phyloP scores from a whole-genome alignment of 2,113 vertebrate genomes.

The Rhinoptilus africanus region DNA sequence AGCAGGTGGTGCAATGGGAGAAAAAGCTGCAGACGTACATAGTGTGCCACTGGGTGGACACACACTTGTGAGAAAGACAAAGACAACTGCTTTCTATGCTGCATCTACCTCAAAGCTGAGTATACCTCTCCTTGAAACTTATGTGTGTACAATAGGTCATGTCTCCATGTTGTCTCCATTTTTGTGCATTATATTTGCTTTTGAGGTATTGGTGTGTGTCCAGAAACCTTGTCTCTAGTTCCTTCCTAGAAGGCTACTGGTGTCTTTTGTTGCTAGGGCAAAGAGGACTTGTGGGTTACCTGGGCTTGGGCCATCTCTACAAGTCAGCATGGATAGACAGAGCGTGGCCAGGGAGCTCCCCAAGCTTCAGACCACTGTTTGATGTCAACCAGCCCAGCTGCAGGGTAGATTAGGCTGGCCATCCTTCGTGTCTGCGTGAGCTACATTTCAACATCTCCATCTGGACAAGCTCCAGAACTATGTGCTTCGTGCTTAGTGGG shows the following conservation, averaged over 20 bases:
- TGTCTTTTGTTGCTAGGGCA: background rate
- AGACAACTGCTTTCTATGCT: background rate
- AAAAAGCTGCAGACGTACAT: background rate
- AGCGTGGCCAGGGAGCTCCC: background rate
- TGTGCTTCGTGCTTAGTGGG: background rate
- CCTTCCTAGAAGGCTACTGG: background rate
- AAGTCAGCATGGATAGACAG: background rate
- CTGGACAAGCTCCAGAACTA: background rate
- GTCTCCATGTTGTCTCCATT: background rate
- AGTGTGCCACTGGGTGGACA: rapidly evolving
- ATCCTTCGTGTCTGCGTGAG: rapidly evolving
- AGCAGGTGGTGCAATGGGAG: background rate
- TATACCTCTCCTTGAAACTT: background rate
- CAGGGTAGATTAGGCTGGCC: background rate
- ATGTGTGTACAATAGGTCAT: background rate
- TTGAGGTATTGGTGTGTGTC: background rate
- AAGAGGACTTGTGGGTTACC: background rate
- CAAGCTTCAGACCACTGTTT: background rate
- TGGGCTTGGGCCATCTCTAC: background rate
- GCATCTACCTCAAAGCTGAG: background rate
- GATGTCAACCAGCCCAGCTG: background rate
- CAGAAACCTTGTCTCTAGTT: background rate
- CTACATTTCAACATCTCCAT: background rate
- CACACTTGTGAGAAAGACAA: background rate
- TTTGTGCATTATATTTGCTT: background rate